Base-by-base conservation (phyloP, 2,888 invertebrate genomes). In the Hydroisotoma schaefferi region DNA sequence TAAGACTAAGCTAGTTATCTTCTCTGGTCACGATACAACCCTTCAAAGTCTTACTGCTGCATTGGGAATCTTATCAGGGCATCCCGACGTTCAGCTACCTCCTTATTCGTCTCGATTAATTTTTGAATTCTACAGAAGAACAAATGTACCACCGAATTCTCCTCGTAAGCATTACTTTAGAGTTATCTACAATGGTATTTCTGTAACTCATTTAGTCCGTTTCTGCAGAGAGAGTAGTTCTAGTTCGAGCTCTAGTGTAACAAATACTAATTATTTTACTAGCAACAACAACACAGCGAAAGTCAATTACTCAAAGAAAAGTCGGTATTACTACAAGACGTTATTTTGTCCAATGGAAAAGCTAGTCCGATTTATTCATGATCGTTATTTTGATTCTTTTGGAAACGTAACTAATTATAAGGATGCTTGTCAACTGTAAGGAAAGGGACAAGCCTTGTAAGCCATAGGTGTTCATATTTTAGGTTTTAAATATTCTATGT, bases 1-100 rank as follows among this genome's bases (percentile, higher is more conserved):
- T 23, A 66, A 63, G 0, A 62, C 63, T 22, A 87, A 86, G 73
- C 82, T 91, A 58, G 85, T 89, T 0, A 74, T 92, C 0, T 92
- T 89, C 75, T 94, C 94, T 0, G 94, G 94, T 0, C 95, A 95
- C 73, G 95, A 95, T 76, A 87, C 89, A 74, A 94, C 94, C 0
- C 75, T 95, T 37, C 88, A 91, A 73, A 89, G 91, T 67, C 77
- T 95, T 37, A 84, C 89, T 1, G 81, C 87, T 2, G 89, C 92
- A 0, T 76, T 95, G 49, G 93, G 94, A 0, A 77, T 91, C 2
- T 60, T 63, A 28, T 76, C 79, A 43, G 80, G 81, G 61, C 79
- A 80, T 48, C 76, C 74, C 57, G 78, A 73, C 57, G 74, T 78
- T 18, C 83, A 86, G 15, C 82, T 87, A 65, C 86, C 94, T 47